Evolutionary conservation across 2,888 invertebrate species (phyloP), one percentile per base, ranked within the genome.

Genomic region (Cylindroiulus punctatus): DNA sequence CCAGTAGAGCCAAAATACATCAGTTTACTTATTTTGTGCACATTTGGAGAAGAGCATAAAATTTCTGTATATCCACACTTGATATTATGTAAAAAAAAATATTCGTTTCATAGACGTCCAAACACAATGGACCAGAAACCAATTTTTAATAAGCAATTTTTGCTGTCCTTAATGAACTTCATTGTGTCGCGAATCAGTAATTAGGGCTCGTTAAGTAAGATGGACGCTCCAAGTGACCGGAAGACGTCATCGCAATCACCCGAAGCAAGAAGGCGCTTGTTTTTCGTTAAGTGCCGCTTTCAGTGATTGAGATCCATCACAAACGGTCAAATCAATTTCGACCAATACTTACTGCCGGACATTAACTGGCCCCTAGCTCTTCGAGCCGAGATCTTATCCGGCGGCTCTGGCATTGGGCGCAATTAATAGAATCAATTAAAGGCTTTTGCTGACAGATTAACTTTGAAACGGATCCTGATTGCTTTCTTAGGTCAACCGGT

Each of bases 341-440:
- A 30, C 26, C 76, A 76, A 76, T 76, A 76, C 76, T 76, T 76
- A 76, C 26, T 1, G 76, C 30, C 22, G 76, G 30, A 76, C 76
- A 76, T 76, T 76, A 76, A 76, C 76, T 76, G 76, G 30, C 76
- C 76, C 76, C 76, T 76, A 76, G 76, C 30, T 76, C 30, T 76
- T 30, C 76, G 30, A 76, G 30, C 76, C 76, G 30, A 76, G 76
- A 76, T 76, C 76, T 76, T 76, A 76, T 76, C 76, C 12, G 12
- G 14, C 30, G 8, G 26, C 76, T 76, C 30, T 76, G 30, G 30
- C 26, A 30, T 30, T 22, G 76, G 22, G 10, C 76, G 76, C 76
- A 76, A 76, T 76, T 76, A 76, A 76, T 76, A 76, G 76, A 76
- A 76, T 76, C 76, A 76, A 76, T 76, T 76, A 76, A 76, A 76